Percentiles rank a stretch among this genome's conserved stretches.
Conservation (phyloP, 2,113 vertebrate genomes). For the Siniperca knerii region DNA sequence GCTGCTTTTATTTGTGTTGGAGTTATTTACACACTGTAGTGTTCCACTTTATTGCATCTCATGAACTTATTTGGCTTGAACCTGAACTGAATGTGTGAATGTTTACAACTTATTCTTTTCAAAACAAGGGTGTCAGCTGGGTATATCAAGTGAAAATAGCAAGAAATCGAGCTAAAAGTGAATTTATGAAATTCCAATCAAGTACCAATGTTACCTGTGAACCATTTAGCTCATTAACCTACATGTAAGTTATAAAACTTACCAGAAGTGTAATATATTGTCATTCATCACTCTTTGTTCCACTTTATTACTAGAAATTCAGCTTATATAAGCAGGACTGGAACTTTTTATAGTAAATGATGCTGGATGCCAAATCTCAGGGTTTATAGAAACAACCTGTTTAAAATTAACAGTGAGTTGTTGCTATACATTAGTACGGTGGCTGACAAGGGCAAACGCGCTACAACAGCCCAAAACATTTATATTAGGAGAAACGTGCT, state of each 20-base stretch:
- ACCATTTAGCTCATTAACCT: no score
- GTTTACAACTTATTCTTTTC: constrained; percentile 15
- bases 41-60: constrained; percentile 35
- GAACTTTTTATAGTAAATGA: background rate
- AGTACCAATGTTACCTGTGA: no score
- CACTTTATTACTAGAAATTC: no score
- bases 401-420: background rate
- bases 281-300: background rate
- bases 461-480: no score
- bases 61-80: constrained; percentile 19
- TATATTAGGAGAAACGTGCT: no score
- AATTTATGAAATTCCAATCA: background rate
- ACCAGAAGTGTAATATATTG: background rate
- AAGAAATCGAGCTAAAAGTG: background rate
- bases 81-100: background rate
- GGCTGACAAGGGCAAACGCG: no score
- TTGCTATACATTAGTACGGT: background rate
- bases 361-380: background rate
- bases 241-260: no score
- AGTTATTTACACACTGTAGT: constrained; percentile 34
- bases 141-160: background rate
- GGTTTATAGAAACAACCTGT: background rate
- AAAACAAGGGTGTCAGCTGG: background rate
- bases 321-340: background rate
- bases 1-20: constrained; percentile 62